Percentiles rank a stretch among this genome's conserved stretches.
Conservation (phyloP, 2,113 vertebrate species). For the Neogobius melanostomus region DNA sequence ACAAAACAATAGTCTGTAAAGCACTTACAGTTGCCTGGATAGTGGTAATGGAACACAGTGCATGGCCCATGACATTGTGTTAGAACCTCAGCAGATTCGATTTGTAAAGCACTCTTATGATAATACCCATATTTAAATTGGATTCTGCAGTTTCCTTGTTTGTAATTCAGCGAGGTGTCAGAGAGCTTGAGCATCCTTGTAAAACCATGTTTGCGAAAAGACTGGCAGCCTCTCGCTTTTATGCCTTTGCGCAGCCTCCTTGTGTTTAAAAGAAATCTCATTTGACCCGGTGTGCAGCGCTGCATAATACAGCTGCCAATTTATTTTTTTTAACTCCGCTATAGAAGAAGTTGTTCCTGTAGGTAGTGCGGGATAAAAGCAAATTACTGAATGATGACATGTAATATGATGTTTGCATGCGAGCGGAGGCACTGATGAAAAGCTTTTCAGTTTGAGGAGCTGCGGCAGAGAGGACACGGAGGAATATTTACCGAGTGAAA, state of each 20-base stretch:
- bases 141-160: constrained; percentile 4
- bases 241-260: not conserved
- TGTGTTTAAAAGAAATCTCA: constrained; percentile 15
- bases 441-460: constrained; percentile 11
- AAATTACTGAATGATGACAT: constrained; percentile 18
- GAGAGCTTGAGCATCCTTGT: constrained; percentile 19
- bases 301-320: constrained; percentile 4
- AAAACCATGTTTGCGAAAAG: constrained; percentile 24
- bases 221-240: constrained; percentile 13
- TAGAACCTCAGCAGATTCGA: constrained; percentile 1
- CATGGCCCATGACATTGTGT: not conserved
- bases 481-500: constrained; percentile 48
- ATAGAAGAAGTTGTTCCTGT: constrained; percentile 30
- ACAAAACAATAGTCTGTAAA: too few species aligned
- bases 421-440: constrained; percentile 19
- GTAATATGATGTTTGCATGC: constrained; percentile 33
- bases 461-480: not conserved
- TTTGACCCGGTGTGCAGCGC: constrained; percentile 38
- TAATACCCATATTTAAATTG: constrained; percentile 3
- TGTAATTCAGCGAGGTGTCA: constrained; percentile 13
- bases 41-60: too few species aligned
- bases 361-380: constrained; percentile 17
- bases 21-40: too few species aligned
- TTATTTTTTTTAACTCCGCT: constrained; percentile 2
- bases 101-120: not conserved